Evolutionary conservation across 1,140 invertebrate species (phyloP).

Genomic region (Araneus ventricosus): DNA sequence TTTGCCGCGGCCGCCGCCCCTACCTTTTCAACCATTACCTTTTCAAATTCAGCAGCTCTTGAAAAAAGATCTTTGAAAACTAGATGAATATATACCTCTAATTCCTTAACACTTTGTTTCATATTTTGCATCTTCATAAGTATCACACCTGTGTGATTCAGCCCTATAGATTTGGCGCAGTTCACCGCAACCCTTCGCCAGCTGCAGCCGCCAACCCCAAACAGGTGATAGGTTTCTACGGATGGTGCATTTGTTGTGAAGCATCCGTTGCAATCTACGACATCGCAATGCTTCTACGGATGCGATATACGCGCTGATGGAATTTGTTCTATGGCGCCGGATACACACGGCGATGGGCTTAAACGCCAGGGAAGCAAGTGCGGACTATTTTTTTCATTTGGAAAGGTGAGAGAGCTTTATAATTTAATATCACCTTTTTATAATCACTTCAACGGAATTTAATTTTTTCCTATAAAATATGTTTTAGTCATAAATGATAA

Average conservation of each 20-base stretch:
- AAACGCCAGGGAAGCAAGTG: background rate
- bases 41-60: too few species aligned
- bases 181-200: background rate
- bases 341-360: slow-evolving; percentile 51
- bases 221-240: background rate
- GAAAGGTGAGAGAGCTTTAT: slow-evolving; percentile 31
- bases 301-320: slow-evolving; percentile 16
- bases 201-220: slow-evolving; percentile 42
- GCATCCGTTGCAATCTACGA: slow-evolving; percentile 40
- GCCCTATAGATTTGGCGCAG: background rate
- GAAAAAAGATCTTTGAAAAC: too few species aligned
- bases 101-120: background rate
- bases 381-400: slow-evolving; percentile 7
- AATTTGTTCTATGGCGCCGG: slow-evolving; percentile 62
- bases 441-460: background rate
- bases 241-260: slow-evolving; percentile 56
- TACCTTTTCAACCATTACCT: too few species aligned
- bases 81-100: background rate
- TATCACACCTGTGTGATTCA: background rate
- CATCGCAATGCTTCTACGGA: background rate
- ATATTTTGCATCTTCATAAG: background rate
- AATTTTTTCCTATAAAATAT: background rate
- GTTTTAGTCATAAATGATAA: background rate
- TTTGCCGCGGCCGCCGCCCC: too few species aligned
- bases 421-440: too few species aligned